Evolutionary conservation across 2,113 vertebrate genomes (phyloP).

Genomic region (Brienomyrus brachyistius): DNA sequence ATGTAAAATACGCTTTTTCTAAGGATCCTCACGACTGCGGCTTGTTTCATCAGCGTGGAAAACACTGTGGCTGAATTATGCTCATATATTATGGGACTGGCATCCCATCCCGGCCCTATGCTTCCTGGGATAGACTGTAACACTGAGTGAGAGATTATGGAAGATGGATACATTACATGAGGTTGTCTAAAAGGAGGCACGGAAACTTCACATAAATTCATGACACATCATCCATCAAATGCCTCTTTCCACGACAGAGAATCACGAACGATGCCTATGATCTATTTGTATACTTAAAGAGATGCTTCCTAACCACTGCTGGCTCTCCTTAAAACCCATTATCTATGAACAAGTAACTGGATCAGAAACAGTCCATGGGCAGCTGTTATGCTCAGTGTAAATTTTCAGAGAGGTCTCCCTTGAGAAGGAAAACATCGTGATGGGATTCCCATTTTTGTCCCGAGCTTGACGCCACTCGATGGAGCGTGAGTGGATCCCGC

Average conservation of each 20-base stretch:
- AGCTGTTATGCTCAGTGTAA: neutral
- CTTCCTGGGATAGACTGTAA: neutral
- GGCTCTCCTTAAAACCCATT: neutral
- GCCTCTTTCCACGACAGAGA: neutral
- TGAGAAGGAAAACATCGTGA: neutral
- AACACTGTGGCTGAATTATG: neutral
- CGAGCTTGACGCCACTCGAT: neutral
- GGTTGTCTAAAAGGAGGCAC: neutral
- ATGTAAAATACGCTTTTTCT: neutral
- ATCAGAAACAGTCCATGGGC: neutral
- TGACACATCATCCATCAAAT: neutral
- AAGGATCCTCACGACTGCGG: neutral
- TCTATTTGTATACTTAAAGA: neutral
- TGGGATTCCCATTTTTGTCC: neutral
- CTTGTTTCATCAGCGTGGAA: neutral
- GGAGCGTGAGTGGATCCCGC: slow-evolving; percentile 3
- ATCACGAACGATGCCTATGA: neutral
- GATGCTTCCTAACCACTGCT: neutral
- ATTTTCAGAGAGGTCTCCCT: neutral
- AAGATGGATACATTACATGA: neutral
- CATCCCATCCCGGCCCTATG: neutral
- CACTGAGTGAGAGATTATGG: neutral
- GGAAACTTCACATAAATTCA: neutral
- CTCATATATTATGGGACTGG: neutral
- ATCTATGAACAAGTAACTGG: neutral